Conservation (phyloP, 2,113 vertebrate species). For the Scomber scombrus region DNA sequence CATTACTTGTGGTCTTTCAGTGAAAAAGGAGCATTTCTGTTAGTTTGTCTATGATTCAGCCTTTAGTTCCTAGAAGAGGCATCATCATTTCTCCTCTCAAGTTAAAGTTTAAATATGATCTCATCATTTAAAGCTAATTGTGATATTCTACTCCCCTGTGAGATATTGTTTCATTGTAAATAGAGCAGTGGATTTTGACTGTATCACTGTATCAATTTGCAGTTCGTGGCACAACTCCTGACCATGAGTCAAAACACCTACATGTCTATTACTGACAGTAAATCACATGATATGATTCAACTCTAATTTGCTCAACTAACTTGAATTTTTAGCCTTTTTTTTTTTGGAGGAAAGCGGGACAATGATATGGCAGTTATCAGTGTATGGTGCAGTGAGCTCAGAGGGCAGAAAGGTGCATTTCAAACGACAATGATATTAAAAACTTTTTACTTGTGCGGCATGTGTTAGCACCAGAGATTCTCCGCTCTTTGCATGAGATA, state of each 20-base stretch:
- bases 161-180: neutral
- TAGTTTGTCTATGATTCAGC: neutral
- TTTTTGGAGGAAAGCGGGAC: neutral
- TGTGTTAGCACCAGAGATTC: constrained; percentile 68
- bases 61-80: neutral
- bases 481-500: constrained; percentile 11
- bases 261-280: constrained; percentile 25
- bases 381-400: neutral
- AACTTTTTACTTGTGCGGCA: neutral
- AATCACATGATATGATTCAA: constrained; percentile 23
- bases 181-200: neutral
- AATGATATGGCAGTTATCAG: constrained; percentile 1
- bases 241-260: neutral
- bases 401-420: neutral
- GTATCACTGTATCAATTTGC: neutral
- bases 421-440: neutral
- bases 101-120: neutral
- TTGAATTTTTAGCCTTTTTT: neutral
- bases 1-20: neutral
- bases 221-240: neutral
- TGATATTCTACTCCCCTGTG: neutral
- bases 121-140: neutral
- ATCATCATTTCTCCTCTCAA: neutral
- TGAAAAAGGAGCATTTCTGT: neutral
- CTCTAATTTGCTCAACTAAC: neutral